phyloP scores from a whole-genome alignment of 2,113 vertebrate species.

The Trematomus loennbergii region DNA sequence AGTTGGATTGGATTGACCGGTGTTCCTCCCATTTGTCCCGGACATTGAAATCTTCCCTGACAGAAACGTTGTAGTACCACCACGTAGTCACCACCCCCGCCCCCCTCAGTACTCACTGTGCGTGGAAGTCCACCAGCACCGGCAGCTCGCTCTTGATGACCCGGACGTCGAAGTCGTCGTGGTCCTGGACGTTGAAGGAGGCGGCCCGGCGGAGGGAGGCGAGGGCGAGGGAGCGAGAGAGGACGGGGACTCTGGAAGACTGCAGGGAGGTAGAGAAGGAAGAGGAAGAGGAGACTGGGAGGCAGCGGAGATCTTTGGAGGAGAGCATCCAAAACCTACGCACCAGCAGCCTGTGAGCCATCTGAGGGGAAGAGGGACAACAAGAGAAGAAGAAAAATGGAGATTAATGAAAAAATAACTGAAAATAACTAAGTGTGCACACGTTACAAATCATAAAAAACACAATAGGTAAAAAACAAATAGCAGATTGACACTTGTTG shows the following conservation, averaged over 20 bases:
- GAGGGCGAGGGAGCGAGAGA: conserved; percentile 61
- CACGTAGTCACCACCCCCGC: not conserved
- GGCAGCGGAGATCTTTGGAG: conserved; percentile 59
- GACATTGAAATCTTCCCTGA: too few species aligned
- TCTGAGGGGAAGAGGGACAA: conserved; percentile 77
- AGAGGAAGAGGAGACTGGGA: conserved; percentile 12
- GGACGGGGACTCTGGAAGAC: conserved; percentile 40
- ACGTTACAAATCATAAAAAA: too few species aligned
- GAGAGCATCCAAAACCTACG: conserved; percentile 81
- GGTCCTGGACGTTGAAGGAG: conserved; percentile 94
- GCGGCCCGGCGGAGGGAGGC: conserved; percentile 52
- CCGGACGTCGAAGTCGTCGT: conserved; percentile 92
- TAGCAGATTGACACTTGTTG: too few species aligned
- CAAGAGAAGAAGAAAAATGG: not conserved
- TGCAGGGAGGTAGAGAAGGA: conserved; percentile 58
- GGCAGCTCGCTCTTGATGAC: conserved; percentile 94
- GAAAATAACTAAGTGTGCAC: too few species aligned
- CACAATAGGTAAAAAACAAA: too few species aligned
- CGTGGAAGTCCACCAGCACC: conserved; percentile 94
- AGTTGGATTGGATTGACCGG: too few species aligned
- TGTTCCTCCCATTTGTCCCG: too few species aligned
- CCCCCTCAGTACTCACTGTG: conserved; percentile 87
- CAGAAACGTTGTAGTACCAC: not conserved
- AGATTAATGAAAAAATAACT: not conserved
- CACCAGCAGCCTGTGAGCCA: conserved; percentile 89